A percentile compares a stretch with the other conserved stretches of the same genome.
phyloP scores from a whole-genome alignment of 2,113 vertebrate species.

The Sus scrofa region T2T-Sscrofa CM000817.6:145028001-145028500 shows the following conservation, averaged over 20 bases:
- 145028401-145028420: not conserved
- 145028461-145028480: not conserved
- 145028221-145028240: not conserved
- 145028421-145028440: not conserved
- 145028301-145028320: not conserved
- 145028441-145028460: not conserved
- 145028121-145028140: not conserved
- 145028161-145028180: not conserved
- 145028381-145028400: not conserved
- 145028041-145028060: not conserved
- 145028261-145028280: not conserved
- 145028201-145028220: not conserved
- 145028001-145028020: not conserved
- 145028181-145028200: not conserved
- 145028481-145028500: not conserved
- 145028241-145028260: not conserved
- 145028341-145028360: not conserved
- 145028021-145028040: not conserved
- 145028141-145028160: not conserved
- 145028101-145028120: not conserved
- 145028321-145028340: not conserved
- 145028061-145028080: not conserved
- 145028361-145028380: not conserved
- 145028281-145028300: not conserved
- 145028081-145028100: not conserved